phyloP scores from a whole-genome alignment of 2,113 vertebrate genomes.

The Poeciliopsis occidentalis region DNA sequence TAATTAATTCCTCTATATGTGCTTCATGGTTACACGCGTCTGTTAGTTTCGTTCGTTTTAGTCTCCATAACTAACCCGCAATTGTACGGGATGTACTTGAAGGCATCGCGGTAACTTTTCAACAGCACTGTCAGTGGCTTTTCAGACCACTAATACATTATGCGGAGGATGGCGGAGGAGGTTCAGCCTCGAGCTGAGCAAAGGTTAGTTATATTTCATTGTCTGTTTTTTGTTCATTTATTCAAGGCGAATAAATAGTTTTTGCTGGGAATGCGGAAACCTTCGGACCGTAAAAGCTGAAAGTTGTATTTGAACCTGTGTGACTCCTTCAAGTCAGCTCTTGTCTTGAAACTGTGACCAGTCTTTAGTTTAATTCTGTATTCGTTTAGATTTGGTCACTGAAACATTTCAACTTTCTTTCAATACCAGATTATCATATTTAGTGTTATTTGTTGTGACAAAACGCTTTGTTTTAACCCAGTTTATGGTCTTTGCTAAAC shows the following conservation, averaged over 20 bases:
- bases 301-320: background rate
- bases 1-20: too few relatives aligned
- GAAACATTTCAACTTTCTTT: background rate
- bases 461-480: background rate
- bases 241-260: background rate
- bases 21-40: too few relatives aligned
- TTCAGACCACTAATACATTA: conserved; percentile 6
- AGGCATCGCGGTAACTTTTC: conserved; percentile 25
- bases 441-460: background rate
- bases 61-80: background rate
- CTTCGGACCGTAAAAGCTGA: background rate
- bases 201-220: conserved; percentile 36
- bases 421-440: background rate
- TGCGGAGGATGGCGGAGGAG: conserved; percentile 73
- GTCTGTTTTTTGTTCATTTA: background rate
- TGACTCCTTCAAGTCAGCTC: background rate
- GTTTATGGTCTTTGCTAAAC: background rate
- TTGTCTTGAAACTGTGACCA: background rate
- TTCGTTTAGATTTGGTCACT: background rate
- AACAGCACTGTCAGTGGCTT: background rate
- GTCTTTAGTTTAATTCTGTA: background rate
- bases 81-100: background rate
- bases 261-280: background rate
- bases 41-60: background rate
- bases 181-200: conserved; percentile 31